Evolutionary conservation across 92 coral and sea anemone species (phyloP), one percentile per base, ranked within the genome.

Genomic region (Desmophyllum pertusum): DNA sequence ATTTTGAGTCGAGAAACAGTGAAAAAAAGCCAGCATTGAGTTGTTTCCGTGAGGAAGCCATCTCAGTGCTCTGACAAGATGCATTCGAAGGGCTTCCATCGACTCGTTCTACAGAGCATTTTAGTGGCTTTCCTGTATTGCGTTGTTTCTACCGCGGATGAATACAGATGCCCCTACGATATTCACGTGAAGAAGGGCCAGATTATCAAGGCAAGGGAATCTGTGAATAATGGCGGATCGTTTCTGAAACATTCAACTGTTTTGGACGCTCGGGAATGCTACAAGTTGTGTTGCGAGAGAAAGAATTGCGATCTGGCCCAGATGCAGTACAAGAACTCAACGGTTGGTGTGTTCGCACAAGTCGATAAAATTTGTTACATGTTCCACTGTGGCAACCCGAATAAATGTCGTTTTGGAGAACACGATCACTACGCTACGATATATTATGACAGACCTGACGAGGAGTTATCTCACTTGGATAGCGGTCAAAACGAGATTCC

Each of bases 321-420:
- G 86, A 71, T 94, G 89, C 91, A 94, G 31, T 89, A 88, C 81
- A 81, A 64, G 38, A 89, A 85, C 64, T 62, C 81, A 5, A 41
- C 88, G 19, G 65, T 1, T 52, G 81, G 35, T 1, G 41, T 27
- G 13, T 65, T 31, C 65, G 4, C 42, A 13, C 51, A 25, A 50
- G 50, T 88, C 17, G 85, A 75, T 61, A 85, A 88, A 61, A 75
- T 73, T 67, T 94, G 98, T 83, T 94, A 68, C 51, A 89, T 94
- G 80, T 94, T 94, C 59, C 83, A 94, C 45, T 94, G 98, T 68
- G 95, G 95, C 27, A 45, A 76, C 31, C 95, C 98, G 17, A 87
- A 80, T 59, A 80, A 80, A 67, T 94, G 98, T 86, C 41, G 40
- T 18, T 94, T 85, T 80, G 80, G 85, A 46, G 40, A 87, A 19